Base-by-base conservation (phyloP, 92 coral and sea anemone genomes). In the Bergia puertoricense region DNA sequence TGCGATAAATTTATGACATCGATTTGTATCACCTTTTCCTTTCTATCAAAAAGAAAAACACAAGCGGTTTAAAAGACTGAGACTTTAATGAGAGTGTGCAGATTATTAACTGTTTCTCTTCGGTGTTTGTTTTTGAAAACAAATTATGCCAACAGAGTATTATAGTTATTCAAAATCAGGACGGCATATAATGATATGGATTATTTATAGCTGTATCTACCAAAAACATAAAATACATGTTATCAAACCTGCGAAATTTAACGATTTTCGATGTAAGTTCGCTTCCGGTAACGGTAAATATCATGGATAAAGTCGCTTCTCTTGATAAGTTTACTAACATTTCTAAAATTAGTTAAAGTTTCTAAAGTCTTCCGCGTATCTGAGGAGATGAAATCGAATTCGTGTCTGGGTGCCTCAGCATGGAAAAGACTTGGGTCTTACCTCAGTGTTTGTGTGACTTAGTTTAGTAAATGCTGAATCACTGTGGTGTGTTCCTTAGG, bases 141-240 rank as follows among this genome's bases (percentile, higher is more conserved):
- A 30, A 30, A 30, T 9, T n/a, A 37, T 18, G 13, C 46, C 54
- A 76, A 43, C 22, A 5, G 51, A 22, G n/a, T 62, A 76, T 18
- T 42, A 76, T 41, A 18, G 42, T 40, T 79, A 79, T 79, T 79
- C 82, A 79, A 54, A 44, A 79, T 14, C 36, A 23, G 41, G 66
- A 51, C 40, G 40, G 82, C 67, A 45, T 45, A 79, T n/a, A 79
- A 46, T 79, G 82, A 79, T 46, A 73, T 30, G 43, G 43, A 62
- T 8, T 62, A 18, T 22, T 62, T 2, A 18, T 18, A 1, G 69
- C 13, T 62, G 69, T 62, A 62, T 62, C n/a, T 18, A 62, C 69
- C 18, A 18, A 54, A 18, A 16, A 62, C 11, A 22, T 18, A 18
- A 2, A 23, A 62, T 6, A 62, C 69, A 62, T 62, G 69, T 0